Conservation (phyloP, 2,113 vertebrate species). For the Fulmarus glacialis region DNA sequence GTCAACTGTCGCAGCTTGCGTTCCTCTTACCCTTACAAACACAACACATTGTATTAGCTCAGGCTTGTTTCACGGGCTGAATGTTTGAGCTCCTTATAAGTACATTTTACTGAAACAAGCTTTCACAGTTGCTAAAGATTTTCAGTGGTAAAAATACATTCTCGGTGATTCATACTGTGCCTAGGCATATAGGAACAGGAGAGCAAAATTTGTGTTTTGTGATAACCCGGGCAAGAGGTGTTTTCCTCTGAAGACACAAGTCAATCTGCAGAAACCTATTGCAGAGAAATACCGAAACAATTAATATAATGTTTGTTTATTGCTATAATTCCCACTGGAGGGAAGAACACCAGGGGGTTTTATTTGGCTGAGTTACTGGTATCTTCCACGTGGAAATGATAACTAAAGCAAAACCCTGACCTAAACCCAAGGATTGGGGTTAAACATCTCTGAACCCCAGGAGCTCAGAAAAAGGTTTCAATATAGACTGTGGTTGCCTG, state of each 20-base stretch:
- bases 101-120: background rate
- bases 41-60: constrained; percentile 10
- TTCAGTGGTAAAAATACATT: background rate
- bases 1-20: background rate
- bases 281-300: background rate
- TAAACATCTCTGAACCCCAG: background rate
- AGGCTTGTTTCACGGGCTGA: background rate
- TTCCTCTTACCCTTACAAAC: background rate
- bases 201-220: background rate
- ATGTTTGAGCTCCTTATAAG: background rate
- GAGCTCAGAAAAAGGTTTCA: background rate
- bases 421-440: background rate
- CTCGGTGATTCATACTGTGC: background rate
- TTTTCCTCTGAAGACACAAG: background rate
- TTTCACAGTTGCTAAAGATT: background rate
- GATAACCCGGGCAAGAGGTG: background rate
- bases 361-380: background rate
- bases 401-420: background rate
- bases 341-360: background rate
- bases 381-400: background rate
- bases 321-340: background rate
- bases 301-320: background rate
- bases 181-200: background rate
- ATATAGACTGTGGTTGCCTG: background rate
- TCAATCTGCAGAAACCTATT: background rate